Evolutionary conservation across 2,888 invertebrate species (phyloP), one percentile per base, ranked within the genome.

Genomic region (Aplocera efformata): DNA sequence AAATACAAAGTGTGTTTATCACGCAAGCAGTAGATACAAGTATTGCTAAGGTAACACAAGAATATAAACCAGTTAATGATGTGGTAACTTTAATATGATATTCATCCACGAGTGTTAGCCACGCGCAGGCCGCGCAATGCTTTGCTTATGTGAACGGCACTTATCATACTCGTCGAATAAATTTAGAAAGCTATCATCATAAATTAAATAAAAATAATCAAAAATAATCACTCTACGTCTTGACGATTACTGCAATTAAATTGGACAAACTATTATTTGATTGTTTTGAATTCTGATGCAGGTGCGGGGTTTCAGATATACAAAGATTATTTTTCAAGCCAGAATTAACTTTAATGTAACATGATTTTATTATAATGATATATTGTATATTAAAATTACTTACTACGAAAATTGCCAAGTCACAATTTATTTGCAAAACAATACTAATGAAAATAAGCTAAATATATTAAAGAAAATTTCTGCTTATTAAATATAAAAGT

Each of bases 11-110:
- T 50, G 35, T 46, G 46, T 55, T n/a, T n/a, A n/a, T n/a, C n/a
- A n/a, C n/a, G n/a, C n/a, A n/a, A 42, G 44, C 42, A 45, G 45
- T 51, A 38, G 17, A 32, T 38, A 49, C 43, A 44, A 49, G 53
- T 52, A 57, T 57, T 49, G 57, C 50, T 62, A 60, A 56, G 60
- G 58, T 60, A 66, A 62, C 59, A 54, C 60, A 58, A 58, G 53
- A 59, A 59, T 58, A 60, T 63, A 76, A 77, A 79, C 72, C 71
- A 69, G 78, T 77, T 72, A 66, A 69, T 65, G 66, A 65, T 72
- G 70, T 72, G 67, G 68, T 72, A 72, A 72, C 66, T 66, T 65
- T 65, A 64, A 68, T 67, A 67, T 67, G 53, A 67, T 67, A 70
- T 72, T 63, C 66, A 66, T 66, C 62, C 58, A 63, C 54, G 51